These are phyloP conservation scores for Caenorhabditis virilis DNA, from an alignment of 2,888 invertebrate genomes.

Conservation along the genomic window DNA sequence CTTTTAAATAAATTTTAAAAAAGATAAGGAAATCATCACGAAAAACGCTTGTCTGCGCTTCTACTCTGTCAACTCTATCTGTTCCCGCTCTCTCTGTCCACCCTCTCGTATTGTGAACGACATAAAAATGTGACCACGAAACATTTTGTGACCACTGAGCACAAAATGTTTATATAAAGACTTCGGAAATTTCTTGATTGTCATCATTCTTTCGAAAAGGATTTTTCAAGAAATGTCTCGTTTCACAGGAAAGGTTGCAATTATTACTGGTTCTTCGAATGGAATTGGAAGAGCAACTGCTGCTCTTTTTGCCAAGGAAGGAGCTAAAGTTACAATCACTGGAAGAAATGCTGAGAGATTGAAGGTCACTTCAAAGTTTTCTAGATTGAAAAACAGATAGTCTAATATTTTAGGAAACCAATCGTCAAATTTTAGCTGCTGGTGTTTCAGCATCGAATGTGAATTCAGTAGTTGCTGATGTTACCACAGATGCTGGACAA, in stretches of 20 bases:
- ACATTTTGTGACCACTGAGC: no score
- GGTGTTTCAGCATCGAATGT: constrained; percentile 12
- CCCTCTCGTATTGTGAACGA: no score
- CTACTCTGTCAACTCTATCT: constrained; percentile 29
- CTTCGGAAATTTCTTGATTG: no score
- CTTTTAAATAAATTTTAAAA: no score
- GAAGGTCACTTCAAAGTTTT: constrained; percentile 14
- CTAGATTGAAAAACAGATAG: constrained; percentile 4
- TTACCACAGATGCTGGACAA: constrained; percentile 11
- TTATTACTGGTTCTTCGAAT: constrained; percentile 27
- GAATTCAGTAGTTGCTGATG: constrained; percentile 13
- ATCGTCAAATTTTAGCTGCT: constrained; percentile 13
- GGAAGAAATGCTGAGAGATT: constrained; percentile 32
- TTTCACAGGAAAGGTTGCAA: constrained; percentile 4
- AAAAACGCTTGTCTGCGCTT: no score
- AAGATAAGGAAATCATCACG: no score
- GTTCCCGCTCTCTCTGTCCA: no score
- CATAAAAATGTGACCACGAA: no score
- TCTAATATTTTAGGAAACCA: constrained; percentile 5
- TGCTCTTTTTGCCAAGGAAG: constrained; percentile 33
- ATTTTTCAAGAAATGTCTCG: constrained; percentile 3
- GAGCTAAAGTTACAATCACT: constrained; percentile 41
- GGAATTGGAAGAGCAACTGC: constrained; percentile 41
- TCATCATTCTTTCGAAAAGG: no score
- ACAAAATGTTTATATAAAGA: no score